Evolutionary conservation across 1,140 invertebrate species (phyloP).

Genomic region (Charaxes varanes): DNA sequence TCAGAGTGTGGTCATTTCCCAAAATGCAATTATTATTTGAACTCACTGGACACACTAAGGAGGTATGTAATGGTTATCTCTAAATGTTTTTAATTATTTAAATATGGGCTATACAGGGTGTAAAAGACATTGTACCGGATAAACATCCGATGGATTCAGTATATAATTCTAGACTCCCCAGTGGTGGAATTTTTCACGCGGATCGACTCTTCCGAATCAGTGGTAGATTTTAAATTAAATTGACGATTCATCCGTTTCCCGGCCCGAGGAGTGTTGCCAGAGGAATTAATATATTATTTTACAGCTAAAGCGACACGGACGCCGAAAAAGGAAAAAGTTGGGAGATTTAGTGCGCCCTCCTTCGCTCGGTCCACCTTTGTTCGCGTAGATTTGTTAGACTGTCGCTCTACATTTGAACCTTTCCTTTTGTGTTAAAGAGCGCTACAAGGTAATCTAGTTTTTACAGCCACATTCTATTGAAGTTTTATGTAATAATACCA

Average conservation of each 20-base stretch:
- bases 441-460: conserved; percentile 3
- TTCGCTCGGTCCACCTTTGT: conserved; percentile 1
- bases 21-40: conserved; percentile 81
- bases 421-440: conserved; percentile 1
- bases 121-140: too few species aligned
- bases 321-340: conserved; percentile 9
- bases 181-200: too few species aligned
- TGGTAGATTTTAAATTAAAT: too few species aligned
- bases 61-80: too few species aligned
- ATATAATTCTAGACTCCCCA: too few species aligned
- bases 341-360: conserved; percentile 2
- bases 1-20: conserved; percentile 93
- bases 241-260: too few species aligned
- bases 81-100: too few species aligned
- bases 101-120: too few species aligned
- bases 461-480: not conserved
- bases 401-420: not conserved
- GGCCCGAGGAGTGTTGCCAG: conserved; percentile 33
- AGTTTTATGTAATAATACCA: not conserved
- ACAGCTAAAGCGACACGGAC: conserved; percentile 13
- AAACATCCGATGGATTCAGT: too few species aligned
- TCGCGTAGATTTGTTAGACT: conserved; percentile 3
- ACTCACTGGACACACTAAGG: conserved; percentile 75
- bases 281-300: conserved; percentile 33
- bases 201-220: too few species aligned